Percentiles rank a stretch among this genome's conserved stretches.
Conservation (phyloP, 2,888 invertebrate species). For the Synergus laeviventris region DNA sequence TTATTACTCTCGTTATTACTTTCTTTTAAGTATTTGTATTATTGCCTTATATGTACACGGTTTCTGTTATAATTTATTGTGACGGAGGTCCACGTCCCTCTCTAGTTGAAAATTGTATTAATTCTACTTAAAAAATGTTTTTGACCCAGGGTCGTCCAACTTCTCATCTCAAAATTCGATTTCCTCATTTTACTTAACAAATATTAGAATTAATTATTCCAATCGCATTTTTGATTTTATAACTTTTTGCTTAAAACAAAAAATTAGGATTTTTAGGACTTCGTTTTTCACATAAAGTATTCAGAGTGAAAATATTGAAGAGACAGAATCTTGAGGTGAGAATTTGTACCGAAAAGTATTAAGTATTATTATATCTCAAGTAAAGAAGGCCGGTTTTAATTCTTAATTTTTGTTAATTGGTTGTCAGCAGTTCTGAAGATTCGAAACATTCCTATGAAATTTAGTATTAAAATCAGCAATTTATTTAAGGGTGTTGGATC, state of each 20-base stretch:
- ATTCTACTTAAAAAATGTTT: not conserved
- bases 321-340: too few species aligned
- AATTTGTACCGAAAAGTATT: too few species aligned
- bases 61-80: slow-evolving; percentile 31
- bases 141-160: not conserved
- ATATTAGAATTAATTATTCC: too few species aligned
- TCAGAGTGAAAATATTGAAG: too few species aligned
- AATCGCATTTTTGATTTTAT: too few species aligned
- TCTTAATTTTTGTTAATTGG: slow-evolving; percentile 27
- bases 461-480: not conserved
- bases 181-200: too few species aligned
- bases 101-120: not conserved
- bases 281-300: too few species aligned
- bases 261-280: too few species aligned
- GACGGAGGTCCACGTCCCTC: slow-evolving; percentile 1
- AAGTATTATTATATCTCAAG: not conserved
- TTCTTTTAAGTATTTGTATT: slow-evolving; percentile 36
- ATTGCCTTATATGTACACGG: slow-evolving; percentile 27
- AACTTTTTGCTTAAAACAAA: too few species aligned
- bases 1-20: slow-evolving; percentile 27
- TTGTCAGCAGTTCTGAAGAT: not conserved
- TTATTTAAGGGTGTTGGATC: too few species aligned
- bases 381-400: not conserved
- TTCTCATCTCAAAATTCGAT: too few species aligned
- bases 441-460: not conserved